Base-by-base conservation (phyloP, 2,113 vertebrate genomes). In the Anhinga anhinga region DNA sequence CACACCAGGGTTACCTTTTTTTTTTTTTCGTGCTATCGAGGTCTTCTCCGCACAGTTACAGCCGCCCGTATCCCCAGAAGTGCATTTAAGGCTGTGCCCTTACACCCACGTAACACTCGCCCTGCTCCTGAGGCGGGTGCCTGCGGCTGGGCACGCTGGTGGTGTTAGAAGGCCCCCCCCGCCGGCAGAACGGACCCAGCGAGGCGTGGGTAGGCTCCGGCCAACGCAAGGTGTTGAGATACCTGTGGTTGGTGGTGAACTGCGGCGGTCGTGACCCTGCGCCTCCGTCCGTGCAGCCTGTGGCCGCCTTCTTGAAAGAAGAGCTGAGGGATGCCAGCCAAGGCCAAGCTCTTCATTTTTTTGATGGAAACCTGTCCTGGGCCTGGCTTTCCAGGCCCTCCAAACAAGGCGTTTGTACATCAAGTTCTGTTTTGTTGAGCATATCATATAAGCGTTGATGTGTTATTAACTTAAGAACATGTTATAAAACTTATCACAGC, bases 61-160 rank as follows among this genome's bases (percentile, higher is more conserved):
- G 56, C 56, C 52, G 4, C 52, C 4, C 3, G 1, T 40, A 7
- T 36, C 20, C 20, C 2, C 27, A 15, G 30, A 7, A n/a, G 17
- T 5, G 82, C 58, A 2, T 42, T 32, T 34, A 23, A 53, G 17
- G 14, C 14, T 1, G 1, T 62, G 67, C 4, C 15, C 8, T 17
- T 13, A 7, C 7, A 13, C 4, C 4, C 17, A 0, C 0, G 1
- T 8, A 4, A 14, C 7, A 3, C 16, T 5, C 3, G 2, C 32
- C 25, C 42, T 0, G 10, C 14, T 42, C 34, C 67, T 7, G 50
- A 29, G 69, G 16, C 45, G 12, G 36, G 27, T 34, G 27, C 21
- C 19, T 36, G 30, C 1, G 7, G 18, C 32, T 45, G 30, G 13
- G 8, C 11, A 2, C 3, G 1, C 13, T 15, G 50, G 27, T 14